Base-by-base conservation (phyloP, 2,797 vertebrate species). In the Sebastes hopkinsi region DNA sequence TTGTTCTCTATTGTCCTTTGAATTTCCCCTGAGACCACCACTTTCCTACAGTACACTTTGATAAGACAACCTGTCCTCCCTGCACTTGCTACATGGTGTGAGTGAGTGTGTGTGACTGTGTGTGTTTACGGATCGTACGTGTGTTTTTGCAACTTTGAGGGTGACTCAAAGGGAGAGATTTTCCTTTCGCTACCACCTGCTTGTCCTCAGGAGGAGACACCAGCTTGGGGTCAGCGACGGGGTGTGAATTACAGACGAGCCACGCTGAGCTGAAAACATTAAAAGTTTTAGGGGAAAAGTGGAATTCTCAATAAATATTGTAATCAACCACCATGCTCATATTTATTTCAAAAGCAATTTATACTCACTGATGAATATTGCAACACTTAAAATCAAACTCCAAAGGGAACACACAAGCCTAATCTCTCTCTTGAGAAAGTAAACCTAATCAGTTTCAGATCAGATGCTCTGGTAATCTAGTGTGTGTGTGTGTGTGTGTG, bases 1-100 rank as follows among this genome's bases (percentile, higher is more conserved):
- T 64, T 89, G 80, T 89, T 88, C 87, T 87, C 85, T 77, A 81
- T 91, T 93, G 91, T 93, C 91, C 93, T 90, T 90, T 87, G 88
- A 88, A 91, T 91, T 92, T 90, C 90, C 84, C 92, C 38, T 2
- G 77, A 85, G 89, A 85, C 81, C 87, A 84, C 77, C 88, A 89
- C 89, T 92, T 92, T 91, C 81, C 86, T 75, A 68, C 79, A 82
- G 78, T 82, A 81, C 71, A 80, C 87, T 90, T 86, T 89, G 86
- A 92, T 85, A 90, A 92, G 90, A 91, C 89, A 87, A 85, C 78
- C 79, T 92, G 88, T 90, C 91, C 88, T 89, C 77, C 52, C 67
- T 81, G 75, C 75, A 80, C 75, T 80, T 75, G 62, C 89, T 56
- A 55, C 87, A 85, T 22, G 16, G 67, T 59, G 75, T 66, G 71